Conservation (phyloP, 2,797 vertebrate species). For the Acestrorhynchus altus region DNA sequence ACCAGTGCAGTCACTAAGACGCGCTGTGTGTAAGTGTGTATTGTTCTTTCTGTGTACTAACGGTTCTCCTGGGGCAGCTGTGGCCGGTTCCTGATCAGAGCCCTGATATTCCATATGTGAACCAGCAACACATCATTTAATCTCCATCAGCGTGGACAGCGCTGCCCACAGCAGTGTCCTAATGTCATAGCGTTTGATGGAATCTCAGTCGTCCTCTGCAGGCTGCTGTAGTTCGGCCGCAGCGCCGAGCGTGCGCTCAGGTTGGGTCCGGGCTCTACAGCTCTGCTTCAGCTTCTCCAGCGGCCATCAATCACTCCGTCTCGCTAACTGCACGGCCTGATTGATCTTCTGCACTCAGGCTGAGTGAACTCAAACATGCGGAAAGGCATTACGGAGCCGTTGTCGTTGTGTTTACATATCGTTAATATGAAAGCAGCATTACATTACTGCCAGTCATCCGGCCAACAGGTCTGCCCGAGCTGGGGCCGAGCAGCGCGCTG, state of each 20-base stretch:
- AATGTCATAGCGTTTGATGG: not conserved
- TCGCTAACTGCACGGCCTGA: constrained; percentile 17
- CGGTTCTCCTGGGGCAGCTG: not conserved
- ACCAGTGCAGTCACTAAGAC: not conserved
- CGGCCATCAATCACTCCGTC: constrained; percentile 37
- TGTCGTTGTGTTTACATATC: constrained; percentile 9
- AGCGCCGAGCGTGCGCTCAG: constrained; percentile 50
- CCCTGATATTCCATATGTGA: not conserved
- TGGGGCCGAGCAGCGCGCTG: not conserved
- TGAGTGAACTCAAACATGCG: constrained; percentile 3
- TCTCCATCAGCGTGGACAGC: not conserved
- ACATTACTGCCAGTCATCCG: constrained; percentile 8
- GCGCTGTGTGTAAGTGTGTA: not conserved
- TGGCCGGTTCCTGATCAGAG: constrained; percentile 2
- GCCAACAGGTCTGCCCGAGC: not conserved
- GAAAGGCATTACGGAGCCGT: constrained; percentile 4
- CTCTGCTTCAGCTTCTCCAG: constrained; percentile 19
- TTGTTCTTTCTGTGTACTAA: not conserved
- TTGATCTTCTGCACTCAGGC: constrained; percentile 20
- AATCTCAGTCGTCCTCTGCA: not conserved
- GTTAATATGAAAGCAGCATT: constrained; percentile 4
- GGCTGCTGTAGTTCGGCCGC: not conserved
- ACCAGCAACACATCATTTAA: not conserved
- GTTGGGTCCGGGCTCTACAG: constrained; percentile 14
- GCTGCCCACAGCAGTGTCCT: constrained; percentile 1